Base-by-base conservation (phyloP, 2,113 vertebrate genomes). In the Plecotus auritus region DNA sequence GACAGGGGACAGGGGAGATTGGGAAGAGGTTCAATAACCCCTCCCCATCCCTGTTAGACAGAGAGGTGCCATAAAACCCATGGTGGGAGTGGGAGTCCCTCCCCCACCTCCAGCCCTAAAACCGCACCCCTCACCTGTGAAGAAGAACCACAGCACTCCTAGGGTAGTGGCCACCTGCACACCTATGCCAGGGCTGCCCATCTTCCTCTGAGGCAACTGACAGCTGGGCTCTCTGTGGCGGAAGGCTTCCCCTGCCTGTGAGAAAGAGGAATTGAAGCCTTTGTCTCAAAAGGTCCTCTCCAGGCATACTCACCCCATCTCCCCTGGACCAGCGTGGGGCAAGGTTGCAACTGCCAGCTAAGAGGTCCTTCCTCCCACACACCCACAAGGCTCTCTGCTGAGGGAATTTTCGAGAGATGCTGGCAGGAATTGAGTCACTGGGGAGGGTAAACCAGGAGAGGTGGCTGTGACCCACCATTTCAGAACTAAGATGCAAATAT, bases 81-180 rank as follows among this genome's bases (percentile, higher is more conserved):
- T 7, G 66, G 17, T 9, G 42, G 83, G 45, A n/a, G 6, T 42
- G 72, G 7, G n/a, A 13, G 0, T 54, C 42, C 67, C 47, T 28
- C 70, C 40, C 51, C 1, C 23, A 45, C 35, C 51, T 14, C 54
- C 18, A 9, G 49, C 20, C 83, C 23, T 56, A 66, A 80, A 3
- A 0, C 9, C 22, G 7, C 32, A 37, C 61, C 40, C 45, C 93
- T 97, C 96, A 97, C 97, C 97, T 97, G 97, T 54, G 61, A 97
- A 23, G 56, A 94, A 97, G 93, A 96, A 32, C 64, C 91, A 95
- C 30, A 97, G 94, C 23, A 49, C 14, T 35, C 85, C 91, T 76
- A 97, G 86, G 13, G 89, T 92, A 0, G 59, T 14, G 28, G 35
- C 78, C 90, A 66, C 40, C 3, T 1, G 51, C 81, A 76, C 82